Base-by-base conservation (phyloP, 2,113 vertebrate genomes). In the Glaucidium brasilianum region DNA sequence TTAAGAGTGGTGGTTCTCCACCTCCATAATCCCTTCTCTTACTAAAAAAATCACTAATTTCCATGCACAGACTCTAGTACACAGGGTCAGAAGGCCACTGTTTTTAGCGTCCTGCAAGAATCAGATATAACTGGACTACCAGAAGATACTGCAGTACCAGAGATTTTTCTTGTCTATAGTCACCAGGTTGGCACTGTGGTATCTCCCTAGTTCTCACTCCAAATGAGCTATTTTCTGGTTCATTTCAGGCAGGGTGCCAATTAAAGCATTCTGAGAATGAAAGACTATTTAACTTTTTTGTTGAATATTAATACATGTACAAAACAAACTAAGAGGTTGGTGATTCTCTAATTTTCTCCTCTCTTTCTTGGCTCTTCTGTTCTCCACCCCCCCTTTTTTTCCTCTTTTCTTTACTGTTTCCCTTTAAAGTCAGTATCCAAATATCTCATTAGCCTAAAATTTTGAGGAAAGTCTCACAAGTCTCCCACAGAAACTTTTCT, bases 241-340 rank as follows among this genome's bases (percentile, higher is more conserved):
- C 64, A 91, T 81, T 89, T 94, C 68, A 75, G 67, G 83, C 60
- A 97, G 81, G n/a, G 83, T 95, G 67, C 97, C 96, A 62, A 85
- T 53, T 14, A 93, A 93, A 58, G 45, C 94, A 97, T 1, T 67
- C 97, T 96, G 78, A 73, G 45, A 73, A 69, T 30, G 43, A 22
- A 76, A 39, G 32, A 73, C 27, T 20, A 88, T 85, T 97, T 85
- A 81, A 55, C 11, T 35, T 59, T 52, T 67, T 25, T 9, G 66
- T 68, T 43, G 27, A n/a, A 22, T 14, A 56, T 30, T 69, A 68
- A 62, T 37, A 58, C 9, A 37, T 4, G 9, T 59, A 60, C 39
- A 76, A 91, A 78, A 15, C n/a, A 75, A 71, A 68, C 22, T 7
- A 77, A 90, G 78, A 78, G 10, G 17, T 3, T 81, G 29, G 37